Evolutionary conservation across 2,888 invertebrate species (phyloP), one percentile per base, ranked within the genome.

Genomic region (Monochamus alternatus): DNA sequence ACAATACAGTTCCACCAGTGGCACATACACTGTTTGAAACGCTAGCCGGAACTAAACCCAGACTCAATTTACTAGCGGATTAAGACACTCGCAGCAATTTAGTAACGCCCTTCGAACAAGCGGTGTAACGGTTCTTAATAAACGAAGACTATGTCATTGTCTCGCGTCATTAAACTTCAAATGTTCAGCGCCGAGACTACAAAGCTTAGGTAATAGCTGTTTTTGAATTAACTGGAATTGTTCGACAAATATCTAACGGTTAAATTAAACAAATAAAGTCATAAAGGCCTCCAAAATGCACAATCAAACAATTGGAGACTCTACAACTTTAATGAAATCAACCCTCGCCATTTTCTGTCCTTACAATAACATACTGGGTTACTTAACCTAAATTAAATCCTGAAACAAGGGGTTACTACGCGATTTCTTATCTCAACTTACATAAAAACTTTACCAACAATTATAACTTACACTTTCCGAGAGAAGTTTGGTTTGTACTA

Each of bases 141-240:
- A 89, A 89, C 89, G 89, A 89, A 88, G 88, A 89, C 88, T 88
- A 87, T 87, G 87, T 88, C 88, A 88, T 89, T 89, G 88, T 89
- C 86, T 88, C 89, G 88, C 86, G 86, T 88, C 89, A 89, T 89
- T 89, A 88, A 89, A 88, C 87, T 85, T 85, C 83, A 86, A 87
- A 86, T 87, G 87, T 84, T 87, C 84, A 81, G 82, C 83, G 83
- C 83, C 84, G 85, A 81, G 85, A 84, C 85, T 86, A 86, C 84
- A 84, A 84, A 86, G 87, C 87, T 87, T 87, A 87, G 86, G 86
- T 86, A 87, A 86, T 86, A 81, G 85, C 85, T 86, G 86, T 86
- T 87, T 87, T 87, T 86, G 86, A 87, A 86, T 86, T 86, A 87
- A 87, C 85, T 85, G 82, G 83, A 85, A 86, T 84, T 86, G 86